A percentile compares a stretch with the other conserved stretches of the same genome.
Conservation (phyloP, 2,888 invertebrate genomes). For the Acleris laterana region DNA sequence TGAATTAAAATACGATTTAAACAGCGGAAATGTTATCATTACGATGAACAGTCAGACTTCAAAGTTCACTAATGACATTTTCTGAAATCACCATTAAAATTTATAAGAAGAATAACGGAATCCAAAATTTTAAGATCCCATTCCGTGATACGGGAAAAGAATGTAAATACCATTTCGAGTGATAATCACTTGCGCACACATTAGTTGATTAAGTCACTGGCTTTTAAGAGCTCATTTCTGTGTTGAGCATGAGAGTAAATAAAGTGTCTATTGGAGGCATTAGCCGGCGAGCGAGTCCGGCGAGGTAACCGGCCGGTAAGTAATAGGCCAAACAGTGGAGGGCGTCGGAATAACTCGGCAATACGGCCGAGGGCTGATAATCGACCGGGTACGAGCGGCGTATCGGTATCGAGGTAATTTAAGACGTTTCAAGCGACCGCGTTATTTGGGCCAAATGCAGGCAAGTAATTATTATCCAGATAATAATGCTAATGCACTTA, state of each 20-base stretch:
- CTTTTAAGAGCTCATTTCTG: slow-evolving; percentile 66
- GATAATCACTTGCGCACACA: slow-evolving; percentile 64
- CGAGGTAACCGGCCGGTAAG: slow-evolving; percentile 68
- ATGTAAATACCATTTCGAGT: slow-evolving; percentile 53
- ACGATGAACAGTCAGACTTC: slow-evolving; percentile 19
- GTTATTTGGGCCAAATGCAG: slow-evolving; percentile 82
- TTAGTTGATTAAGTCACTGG: slow-evolving; percentile 67
- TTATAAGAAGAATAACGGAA: slow-evolving; percentile 38
- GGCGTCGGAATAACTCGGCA: slow-evolving; percentile 53
- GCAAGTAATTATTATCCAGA: slow-evolving; percentile 83
- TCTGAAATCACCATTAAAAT: slow-evolving; percentile 22
- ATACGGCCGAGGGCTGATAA: slow-evolving; percentile 53
- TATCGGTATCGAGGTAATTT: slow-evolving; percentile 72
- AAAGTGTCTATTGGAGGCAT: slow-evolving; percentile 59
- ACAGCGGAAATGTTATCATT: slow-evolving; percentile 36
- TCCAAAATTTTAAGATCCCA: slow-evolving; percentile 41
- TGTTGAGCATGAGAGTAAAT: slow-evolving; percentile 64
- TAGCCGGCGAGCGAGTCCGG: slow-evolving; percentile 46
- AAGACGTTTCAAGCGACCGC: slow-evolving; percentile 72
- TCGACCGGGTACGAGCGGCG: slow-evolving; percentile 55
- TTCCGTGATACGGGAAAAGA: slow-evolving; percentile 39
- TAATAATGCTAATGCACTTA: slow-evolving; percentile 85
- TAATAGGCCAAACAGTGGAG: slow-evolving; percentile 71
- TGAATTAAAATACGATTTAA: slow-evolving; percentile 36
- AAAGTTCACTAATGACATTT: slow-evolving; percentile 28